A percentile compares a stretch with the other conserved stretches of the same genome.
phyloP scores from a whole-genome alignment of 2,113 vertebrate genomes.

The Trogon melanurus region DNA sequence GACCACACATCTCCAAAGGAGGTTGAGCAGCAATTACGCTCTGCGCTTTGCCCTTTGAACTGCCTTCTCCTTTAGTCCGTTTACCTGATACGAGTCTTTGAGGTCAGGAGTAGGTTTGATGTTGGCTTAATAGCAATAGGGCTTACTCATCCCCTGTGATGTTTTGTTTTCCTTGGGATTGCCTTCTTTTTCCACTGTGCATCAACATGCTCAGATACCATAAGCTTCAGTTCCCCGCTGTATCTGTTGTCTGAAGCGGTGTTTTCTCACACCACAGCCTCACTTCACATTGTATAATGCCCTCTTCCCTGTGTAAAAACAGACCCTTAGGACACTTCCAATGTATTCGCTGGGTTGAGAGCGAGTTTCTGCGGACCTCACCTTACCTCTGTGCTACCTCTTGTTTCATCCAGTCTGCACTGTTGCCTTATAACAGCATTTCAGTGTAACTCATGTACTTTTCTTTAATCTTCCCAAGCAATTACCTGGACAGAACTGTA shows the following conservation, averaged over 20 bases:
- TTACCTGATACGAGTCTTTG: background rate
- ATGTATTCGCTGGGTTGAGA: background rate
- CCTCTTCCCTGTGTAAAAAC: background rate
- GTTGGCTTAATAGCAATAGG: background rate
- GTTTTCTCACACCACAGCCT: background rate
- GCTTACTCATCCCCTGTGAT: background rate
- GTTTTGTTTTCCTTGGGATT: background rate
- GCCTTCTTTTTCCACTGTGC: background rate
- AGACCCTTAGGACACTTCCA: background rate
- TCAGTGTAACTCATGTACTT: background rate
- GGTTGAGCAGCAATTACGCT: background rate
- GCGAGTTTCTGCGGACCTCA: background rate
- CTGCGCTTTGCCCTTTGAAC: background rate
- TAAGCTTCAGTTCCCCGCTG: background rate
- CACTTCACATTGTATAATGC: background rate
- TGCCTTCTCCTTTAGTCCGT: background rate
- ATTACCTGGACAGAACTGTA: background rate
- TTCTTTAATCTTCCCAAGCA: background rate
- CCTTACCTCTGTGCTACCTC: accelerated
- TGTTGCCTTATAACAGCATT: background rate
- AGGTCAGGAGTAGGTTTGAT: background rate
- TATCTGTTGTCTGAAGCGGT: background rate
- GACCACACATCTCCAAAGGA: background rate
- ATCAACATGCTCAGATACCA: background rate
- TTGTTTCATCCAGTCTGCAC: background rate